phyloP scores from a whole-genome alignment of 2,797 vertebrate genomes.

The Poeciliopsis presidionis region DNA sequence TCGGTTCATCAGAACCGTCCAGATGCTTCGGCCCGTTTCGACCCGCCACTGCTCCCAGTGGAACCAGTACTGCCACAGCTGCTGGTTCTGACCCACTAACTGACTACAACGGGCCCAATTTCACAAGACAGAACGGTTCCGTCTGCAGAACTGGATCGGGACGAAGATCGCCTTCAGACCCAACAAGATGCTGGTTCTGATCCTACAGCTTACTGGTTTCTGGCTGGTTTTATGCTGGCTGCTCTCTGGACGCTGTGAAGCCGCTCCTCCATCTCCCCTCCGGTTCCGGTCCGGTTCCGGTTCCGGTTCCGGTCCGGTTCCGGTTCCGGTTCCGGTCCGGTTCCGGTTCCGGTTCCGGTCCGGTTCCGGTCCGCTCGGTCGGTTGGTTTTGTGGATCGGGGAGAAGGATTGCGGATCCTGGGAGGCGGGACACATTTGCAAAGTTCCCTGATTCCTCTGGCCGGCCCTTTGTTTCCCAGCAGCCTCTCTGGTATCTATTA shows the following conservation, averaged over 20 bases:
- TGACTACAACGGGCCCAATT: not conserved
- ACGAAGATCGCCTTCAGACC: no score
- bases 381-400: not conserved
- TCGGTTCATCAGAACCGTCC: slow-evolving; percentile 49
- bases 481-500: slow-evolving; percentile 57
- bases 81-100: not conserved
- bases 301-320: no score
- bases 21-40: slow-evolving; percentile 48
- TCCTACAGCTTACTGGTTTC: no score
- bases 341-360: not conserved
- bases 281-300: no score
- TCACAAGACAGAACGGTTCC: no score
- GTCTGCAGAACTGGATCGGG: no score
- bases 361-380: slow-evolving; percentile 25
- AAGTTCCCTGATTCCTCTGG: slow-evolving; percentile 9
- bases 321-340: no score
- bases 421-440: not conserved
- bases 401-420: not conserved
- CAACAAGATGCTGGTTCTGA: no score
- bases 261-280: no score
- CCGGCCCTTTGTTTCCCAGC: slow-evolving; percentile 56
- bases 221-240: no score
- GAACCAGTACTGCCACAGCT: slow-evolving; percentile 31
- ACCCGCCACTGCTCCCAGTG: slow-evolving; percentile 34
- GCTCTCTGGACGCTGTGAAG: no score